Evolutionary conservation across 64 coral and sea anemone species (phyloP).

Genomic region (Actinia tenebrosa): DNA sequence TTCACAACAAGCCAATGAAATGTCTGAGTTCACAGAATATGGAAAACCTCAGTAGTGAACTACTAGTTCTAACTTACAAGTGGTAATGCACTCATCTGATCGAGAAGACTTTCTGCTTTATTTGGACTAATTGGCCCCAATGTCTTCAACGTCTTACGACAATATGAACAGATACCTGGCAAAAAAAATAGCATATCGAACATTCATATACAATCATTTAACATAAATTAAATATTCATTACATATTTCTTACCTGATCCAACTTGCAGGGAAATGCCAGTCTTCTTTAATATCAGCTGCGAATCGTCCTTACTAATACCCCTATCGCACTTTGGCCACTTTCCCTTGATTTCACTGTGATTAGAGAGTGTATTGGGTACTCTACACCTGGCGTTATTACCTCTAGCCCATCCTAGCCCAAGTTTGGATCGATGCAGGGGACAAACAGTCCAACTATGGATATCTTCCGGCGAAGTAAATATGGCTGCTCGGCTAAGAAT

Average conservation of each 20-base stretch:
- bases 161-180: not conserved
- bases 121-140: not conserved
- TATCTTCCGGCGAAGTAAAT: constrained; percentile 1
- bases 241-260: not conserved
- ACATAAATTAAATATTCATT: not conserved
- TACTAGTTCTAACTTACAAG: too few relatives aligned
- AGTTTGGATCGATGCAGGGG: constrained; percentile 19
- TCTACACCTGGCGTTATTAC: constrained; percentile 11
- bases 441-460: constrained; percentile 5
- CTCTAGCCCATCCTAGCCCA: constrained; percentile 6
- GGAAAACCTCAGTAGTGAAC: not conserved
- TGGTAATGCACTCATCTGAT: too few relatives aligned
- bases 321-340: constrained; percentile 8
- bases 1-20: too few relatives aligned
- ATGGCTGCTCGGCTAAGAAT: constrained; percentile 22
- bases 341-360: not conserved
- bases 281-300: constrained; percentile 18
- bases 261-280: not conserved
- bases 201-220: too few relatives aligned
- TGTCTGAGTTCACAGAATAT: too few relatives aligned
- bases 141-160: not conserved
- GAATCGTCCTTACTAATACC: constrained; percentile 17
- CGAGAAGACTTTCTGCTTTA: too few relatives aligned
- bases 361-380: not conserved
- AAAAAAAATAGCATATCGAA: too few relatives aligned